Evolutionary conservation across 2,888 invertebrate species (phyloP), one percentile per base, ranked within the genome.

Genomic region (Tipula unca): DNA sequence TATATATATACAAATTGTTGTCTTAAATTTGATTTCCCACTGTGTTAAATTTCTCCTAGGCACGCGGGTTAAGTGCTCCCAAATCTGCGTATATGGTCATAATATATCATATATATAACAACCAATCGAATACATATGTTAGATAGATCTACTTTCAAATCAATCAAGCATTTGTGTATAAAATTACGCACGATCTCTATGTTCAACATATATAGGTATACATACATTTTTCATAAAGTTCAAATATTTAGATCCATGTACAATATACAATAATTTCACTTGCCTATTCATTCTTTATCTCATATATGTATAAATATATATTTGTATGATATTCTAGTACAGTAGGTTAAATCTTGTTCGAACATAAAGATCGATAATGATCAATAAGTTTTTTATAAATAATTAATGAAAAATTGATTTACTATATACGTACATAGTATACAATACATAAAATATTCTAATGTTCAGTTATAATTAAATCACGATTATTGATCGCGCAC

Each of bases 251-350:
- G 69, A 69, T 69, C 69, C 25, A 69, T 25, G 48, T 48, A 48
- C 48, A 17, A 10, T 48, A 25, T 69, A 25, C 25, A 69, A 69
- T 69, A 69, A 69, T 69, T 69, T 69, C 69, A 69, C 69, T 69
- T 69, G 69, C 69, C 25, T 69, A 69, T 10, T 32, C n/a, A n/a
- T n/a, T n/a, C n/a, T n/a, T n/a, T n/a, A 1, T 32, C 32, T 14
- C 20, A 69, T 69, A 69, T 20, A 48, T 17, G 10, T 39, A 10
- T 69, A 54, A 20, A 69, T 69, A 1, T 6, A 32, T n/a, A n/a
- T n/a, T n/a, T n/a, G n/a, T n/a, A n/a, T n/a, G n/a, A 69, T 69
- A 69, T 69, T 69, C 69, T 69, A 69, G 69, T 69, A 69, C 69
- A 69, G 69, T 69, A 69, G 69, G 69, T 69, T 69, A 69, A 69